Evolutionary conservation across 2,888 invertebrate genomes (phyloP).

Genomic region (Mallateleia sp.): DNA sequence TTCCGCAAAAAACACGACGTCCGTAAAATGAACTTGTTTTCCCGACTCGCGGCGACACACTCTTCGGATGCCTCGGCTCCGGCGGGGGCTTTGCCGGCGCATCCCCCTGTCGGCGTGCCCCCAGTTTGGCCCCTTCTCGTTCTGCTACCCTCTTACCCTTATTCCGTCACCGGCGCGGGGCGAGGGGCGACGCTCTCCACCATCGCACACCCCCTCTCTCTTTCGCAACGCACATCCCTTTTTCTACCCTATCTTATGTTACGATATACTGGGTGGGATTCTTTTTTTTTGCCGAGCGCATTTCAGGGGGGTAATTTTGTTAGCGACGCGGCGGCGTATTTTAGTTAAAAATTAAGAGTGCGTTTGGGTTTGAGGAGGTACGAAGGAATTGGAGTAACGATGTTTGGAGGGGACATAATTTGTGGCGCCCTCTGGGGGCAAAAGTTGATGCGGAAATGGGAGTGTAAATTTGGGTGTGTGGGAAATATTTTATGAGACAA

Average conservation of each 20-base stretch:
- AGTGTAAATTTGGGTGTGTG: no score
- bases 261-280: constrained; percentile 66
- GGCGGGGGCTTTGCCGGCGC: constrained; percentile 63
- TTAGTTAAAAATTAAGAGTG: not conserved
- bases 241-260: constrained; percentile 74
- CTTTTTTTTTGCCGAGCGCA: not conserved
- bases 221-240: constrained; percentile 65
- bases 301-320: not conserved
- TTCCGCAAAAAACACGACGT: not conserved
- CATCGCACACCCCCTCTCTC: constrained; percentile 76
- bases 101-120: constrained; percentile 73
- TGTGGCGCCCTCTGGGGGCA: no score
- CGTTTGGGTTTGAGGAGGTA: not conserved
- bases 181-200: constrained; percentile 49
- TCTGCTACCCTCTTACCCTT: constrained; percentile 75
- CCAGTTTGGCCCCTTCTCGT: constrained; percentile 76
- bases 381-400: not conserved
- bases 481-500: no score
- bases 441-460: no score
- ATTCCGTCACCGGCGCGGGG: constrained; percentile 52
- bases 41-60: constrained; percentile 57
- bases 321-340: not conserved
- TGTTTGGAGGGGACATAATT: not conserved
- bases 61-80: constrained; percentile 59
- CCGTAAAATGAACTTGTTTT: constrained; percentile 57